These are phyloP conservation scores for Marmota monax DNA, from an alignment of 2,113 vertebrate species.

Conservation along the genomic window DNA sequence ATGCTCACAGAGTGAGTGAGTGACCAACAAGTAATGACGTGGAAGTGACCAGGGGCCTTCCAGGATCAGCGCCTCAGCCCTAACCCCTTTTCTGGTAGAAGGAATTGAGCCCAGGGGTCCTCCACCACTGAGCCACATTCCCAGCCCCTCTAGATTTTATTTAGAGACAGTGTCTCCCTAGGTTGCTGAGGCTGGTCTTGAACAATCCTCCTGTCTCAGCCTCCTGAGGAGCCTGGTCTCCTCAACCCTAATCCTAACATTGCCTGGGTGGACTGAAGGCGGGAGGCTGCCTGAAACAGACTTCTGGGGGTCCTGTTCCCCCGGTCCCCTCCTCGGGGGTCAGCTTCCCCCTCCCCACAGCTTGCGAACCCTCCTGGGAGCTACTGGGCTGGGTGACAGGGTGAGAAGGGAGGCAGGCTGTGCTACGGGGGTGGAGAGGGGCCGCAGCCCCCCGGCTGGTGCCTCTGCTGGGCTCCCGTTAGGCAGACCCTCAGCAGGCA, in stretches of 20 bases:
- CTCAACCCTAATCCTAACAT: background rate
- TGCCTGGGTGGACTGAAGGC: background rate
- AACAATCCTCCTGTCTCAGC: no score
- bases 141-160: no score
- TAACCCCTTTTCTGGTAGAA: no score
- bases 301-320: background rate
- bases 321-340: background rate
- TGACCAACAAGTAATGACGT: background rate
- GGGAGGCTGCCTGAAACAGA: fast-evolving
- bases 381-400: background rate
- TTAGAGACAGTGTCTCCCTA: no score
- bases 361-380: fast-evolving
- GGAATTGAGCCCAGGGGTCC: no score
- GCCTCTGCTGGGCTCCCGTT: background rate
- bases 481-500: background rate
- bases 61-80: background rate
- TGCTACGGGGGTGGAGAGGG: fast-evolving
- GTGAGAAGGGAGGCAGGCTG: background rate
- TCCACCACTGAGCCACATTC: no score
- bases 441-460: fast-evolving
- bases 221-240: no score
- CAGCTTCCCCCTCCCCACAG: background rate
- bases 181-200: no score
- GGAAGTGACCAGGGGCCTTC: background rate
- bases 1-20: background rate